Base-by-base conservation (phyloP, 2,888 invertebrate species). In the Plutella xylostella region DNA sequence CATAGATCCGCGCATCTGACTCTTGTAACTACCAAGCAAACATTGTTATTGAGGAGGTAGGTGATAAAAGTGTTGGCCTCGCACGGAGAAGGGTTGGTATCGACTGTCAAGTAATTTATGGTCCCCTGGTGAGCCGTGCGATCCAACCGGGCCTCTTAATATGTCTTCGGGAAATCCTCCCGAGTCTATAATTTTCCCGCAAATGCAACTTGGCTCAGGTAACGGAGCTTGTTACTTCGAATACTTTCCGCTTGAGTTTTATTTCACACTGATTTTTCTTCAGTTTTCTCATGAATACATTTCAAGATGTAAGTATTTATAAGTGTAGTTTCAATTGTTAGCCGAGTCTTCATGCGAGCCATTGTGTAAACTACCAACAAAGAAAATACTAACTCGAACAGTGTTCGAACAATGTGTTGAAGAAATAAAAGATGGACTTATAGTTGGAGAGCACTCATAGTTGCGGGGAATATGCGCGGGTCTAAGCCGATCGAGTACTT, bases 401-500 rank as follows among this genome's bases (percentile, higher is more conserved):
- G 75, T 72, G 59, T 63, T 53, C 57, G 9, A 22, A 14, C 17
- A 18, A 58, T 60, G 62, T 59, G 64, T 58, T 66, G 63, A 54
- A 59, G 55, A 71, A 74, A 60, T n/a, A 72, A 65, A 55, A 52
- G 66, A n/a, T 69, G 66, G 65, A 47, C 51, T 53, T 54, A 60
- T 63, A 62, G 68, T 75, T 66, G 65, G 74, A 74, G 67, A 70
- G 67, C 63, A 68, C 75, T 76, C 61, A 63, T 70, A 68, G 72
- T 72, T 68, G 59, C 51, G 60, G 68, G 72, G 63, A 65, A 66
- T 71, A 67, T 73, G 73, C 70, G 72, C n/a, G n/a, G n/a, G n/a
- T 68, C 71, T 80, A 79, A 79, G 78, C 72, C 77, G 77, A 70
- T 75, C 72, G 67, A 57, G 68, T 56, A 73, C 69, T 76, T 73